phyloP scores from a whole-genome alignment of 1,140 invertebrate genomes.

The Xylocopa sonorina region DNA sequence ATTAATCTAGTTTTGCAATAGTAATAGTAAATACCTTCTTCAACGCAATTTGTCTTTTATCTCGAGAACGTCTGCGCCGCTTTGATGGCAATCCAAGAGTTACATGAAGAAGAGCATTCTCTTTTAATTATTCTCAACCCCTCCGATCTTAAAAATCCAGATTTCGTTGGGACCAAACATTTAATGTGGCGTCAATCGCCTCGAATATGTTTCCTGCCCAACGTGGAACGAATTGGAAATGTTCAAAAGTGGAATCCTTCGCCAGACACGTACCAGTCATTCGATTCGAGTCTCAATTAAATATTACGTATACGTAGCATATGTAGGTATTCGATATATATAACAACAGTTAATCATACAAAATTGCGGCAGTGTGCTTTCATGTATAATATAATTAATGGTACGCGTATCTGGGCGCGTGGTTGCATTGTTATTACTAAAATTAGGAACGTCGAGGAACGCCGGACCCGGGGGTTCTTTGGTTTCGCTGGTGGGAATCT shows the following conservation, averaged over 20 bases:
- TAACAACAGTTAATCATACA: conserved; percentile 75
- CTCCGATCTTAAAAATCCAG: background rate
- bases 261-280: conserved; percentile 31
- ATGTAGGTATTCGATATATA: conserved; percentile 65
- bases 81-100: too few species aligned
- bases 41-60: background rate
- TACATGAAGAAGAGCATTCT: too few species aligned
- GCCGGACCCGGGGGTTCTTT: conserved; percentile 30
- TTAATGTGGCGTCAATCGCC: background rate
- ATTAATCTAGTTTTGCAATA: background rate
- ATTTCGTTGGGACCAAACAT: background rate
- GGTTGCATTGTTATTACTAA: conserved; percentile 54
- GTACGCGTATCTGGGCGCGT: conserved; percentile 41
- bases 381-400: conserved; percentile 66
- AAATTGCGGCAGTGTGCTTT: conserved; percentile 76
- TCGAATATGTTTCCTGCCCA: background rate
- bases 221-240: background rate
- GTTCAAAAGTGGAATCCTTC: conserved; percentile 11
- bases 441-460: conserved; percentile 59
- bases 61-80: too few species aligned
- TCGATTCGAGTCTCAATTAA: conserved; percentile 48
- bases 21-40: too few species aligned
- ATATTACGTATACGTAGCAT: conserved; percentile 52
- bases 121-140: background rate
- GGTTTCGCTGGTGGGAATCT: background rate